Evolutionary conservation across 64 coral and sea anemone genomes (phyloP).

Genomic region (Catalaphyllia jardinei): DNA sequence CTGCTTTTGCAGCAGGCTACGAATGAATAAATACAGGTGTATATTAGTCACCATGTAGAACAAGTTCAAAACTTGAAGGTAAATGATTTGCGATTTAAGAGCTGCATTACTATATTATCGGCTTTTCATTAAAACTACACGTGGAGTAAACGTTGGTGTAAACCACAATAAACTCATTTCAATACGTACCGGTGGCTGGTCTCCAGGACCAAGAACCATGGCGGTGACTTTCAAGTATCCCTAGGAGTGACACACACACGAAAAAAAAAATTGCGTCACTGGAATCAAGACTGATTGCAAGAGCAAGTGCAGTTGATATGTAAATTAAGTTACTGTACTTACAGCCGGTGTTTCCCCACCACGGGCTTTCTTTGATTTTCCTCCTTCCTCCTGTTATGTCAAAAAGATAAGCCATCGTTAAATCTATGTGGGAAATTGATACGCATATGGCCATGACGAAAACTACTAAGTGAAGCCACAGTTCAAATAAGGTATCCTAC

Average conservation of each 20-base stretch:
- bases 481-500: no score
- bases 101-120: no score
- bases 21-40: neutral
- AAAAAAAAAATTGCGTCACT: neutral
- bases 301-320: neutral
- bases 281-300: neutral
- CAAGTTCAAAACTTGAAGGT: neutral
- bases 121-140: no score
- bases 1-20: constrained; percentile 28
- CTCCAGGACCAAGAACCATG: constrained; percentile 76
- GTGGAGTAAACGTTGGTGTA: no score
- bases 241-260: constrained; percentile 29
- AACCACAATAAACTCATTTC: neutral
- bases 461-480: no score
- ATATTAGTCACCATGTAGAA: neutral
- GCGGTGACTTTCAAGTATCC: constrained; percentile 91
- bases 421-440: no score
- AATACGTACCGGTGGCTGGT: constrained; percentile 75
- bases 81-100: no score
- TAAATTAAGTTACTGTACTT: neutral
- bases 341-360: constrained; percentile 50
- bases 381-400: constrained; percentile 10
- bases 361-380: constrained; percentile 9
- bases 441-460: no score
- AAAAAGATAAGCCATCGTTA: neutral